phyloP scores from a whole-genome alignment of 2,113 vertebrate genomes.

The Mus pahari region DNA sequence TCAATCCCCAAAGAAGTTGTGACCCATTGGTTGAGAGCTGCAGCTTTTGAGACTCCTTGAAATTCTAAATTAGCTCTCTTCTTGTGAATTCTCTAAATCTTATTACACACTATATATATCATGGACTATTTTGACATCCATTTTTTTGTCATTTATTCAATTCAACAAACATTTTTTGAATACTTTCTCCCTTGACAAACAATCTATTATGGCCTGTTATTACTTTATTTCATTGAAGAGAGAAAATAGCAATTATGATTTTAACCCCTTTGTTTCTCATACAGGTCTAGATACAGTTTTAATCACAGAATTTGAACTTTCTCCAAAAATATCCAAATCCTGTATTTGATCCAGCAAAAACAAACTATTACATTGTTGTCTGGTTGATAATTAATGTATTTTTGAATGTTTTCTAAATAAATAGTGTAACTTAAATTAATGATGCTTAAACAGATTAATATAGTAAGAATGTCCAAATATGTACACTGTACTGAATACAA shows the following conservation, averaged over 20 bases:
- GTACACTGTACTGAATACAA: neutral
- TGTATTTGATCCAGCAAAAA: neutral
- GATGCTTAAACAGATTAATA: neutral
- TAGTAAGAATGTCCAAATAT: neutral
- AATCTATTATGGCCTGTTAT: neutral
- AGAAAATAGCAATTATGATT: neutral
- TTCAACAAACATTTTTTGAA: neutral
- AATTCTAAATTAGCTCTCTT: neutral
- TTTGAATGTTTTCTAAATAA: slow-evolving; percentile 9
- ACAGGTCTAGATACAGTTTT: neutral
- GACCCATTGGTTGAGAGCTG: neutral
- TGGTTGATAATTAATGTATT: slow-evolving; percentile 15
- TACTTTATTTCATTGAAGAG: neutral
- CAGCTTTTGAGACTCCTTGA: neutral
- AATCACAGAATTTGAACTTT: neutral
- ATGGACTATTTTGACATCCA: neutral
- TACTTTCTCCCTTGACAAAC: neutral
- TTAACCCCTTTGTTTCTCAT: neutral
- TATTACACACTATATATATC: neutral
- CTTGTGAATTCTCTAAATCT: neutral
- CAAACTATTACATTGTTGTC: neutral
- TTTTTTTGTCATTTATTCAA: neutral
- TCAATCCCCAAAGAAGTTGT: neutral
- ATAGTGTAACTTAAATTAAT: neutral
- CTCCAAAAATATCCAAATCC: neutral